Evolutionary conservation across 2,113 vertebrate species (phyloP).

Genomic region (Corythornis cristatus): DNA sequence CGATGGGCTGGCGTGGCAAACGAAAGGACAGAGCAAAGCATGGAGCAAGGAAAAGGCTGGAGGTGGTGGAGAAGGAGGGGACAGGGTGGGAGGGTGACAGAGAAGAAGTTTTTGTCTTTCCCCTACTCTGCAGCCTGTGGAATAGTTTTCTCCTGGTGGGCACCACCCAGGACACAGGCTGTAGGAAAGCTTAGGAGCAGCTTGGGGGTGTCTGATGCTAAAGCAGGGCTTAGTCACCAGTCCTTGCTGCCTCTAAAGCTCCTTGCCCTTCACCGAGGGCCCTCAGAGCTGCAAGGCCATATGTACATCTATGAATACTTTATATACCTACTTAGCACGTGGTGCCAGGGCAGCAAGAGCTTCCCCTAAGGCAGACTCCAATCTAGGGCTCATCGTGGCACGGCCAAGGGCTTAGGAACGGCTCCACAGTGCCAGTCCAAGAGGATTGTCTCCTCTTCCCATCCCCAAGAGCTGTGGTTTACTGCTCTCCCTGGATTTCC

Average conservation of each 20-base stretch:
- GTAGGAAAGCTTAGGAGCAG: neutral
- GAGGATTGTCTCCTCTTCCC: neutral
- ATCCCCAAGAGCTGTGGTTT: neutral
- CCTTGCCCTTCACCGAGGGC: accelerated
- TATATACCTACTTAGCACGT: neutral
- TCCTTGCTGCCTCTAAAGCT: neutral
- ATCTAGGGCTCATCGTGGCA: neutral
- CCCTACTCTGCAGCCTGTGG: neutral
- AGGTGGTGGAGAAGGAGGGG: neutral
- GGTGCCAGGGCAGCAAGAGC: neutral
- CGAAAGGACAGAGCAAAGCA: neutral
- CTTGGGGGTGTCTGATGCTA: accelerated
- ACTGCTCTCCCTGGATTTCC: neutral
- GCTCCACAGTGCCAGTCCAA: accelerated
- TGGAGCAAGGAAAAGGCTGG: neutral
- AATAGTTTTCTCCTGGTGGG: neutral
- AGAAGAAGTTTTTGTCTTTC: accelerated
- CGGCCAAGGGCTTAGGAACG: neutral
- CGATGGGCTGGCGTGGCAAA: neutral
- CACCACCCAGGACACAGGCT: accelerated
- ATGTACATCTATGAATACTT: neutral
- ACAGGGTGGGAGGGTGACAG: neutral
- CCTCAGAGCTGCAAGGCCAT: neutral
- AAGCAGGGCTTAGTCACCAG: neutral
- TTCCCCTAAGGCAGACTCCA: neutral